Evolutionary conservation across 2,888 invertebrate species (phyloP).

Genomic region (Caprella mutica): DNA sequence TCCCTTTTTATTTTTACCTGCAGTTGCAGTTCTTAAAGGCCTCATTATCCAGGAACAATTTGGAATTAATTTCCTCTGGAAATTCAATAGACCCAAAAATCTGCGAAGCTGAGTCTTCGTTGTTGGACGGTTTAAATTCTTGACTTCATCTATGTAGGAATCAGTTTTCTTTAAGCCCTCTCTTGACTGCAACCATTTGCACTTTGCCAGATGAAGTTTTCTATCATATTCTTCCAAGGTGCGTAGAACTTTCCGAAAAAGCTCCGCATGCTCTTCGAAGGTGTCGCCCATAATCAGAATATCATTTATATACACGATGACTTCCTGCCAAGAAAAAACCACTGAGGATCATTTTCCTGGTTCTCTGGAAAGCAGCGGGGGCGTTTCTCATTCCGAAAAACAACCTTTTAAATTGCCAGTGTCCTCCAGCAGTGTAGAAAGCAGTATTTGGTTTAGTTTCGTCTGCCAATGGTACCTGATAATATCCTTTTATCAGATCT

Average conservation of each 20-base stretch:
- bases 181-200: not conserved
- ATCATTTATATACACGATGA: not conserved
- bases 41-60: not conserved
- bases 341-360: not conserved
- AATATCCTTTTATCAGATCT: not conserved
- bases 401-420: not conserved
- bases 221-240: not conserved
- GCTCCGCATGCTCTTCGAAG: not conserved
- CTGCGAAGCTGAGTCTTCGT: not conserved
- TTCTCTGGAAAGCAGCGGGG: not conserved
- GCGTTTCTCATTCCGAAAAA: not conserved
- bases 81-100: not conserved
- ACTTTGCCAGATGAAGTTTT: not conserved
- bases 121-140: not conserved
- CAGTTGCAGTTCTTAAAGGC: not conserved
- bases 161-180: not conserved
- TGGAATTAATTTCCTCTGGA: not conserved
- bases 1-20: too few relatives aligned
- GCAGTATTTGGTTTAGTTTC: not conserved
- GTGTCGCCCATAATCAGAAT: not conserved
- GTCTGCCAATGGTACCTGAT: not conserved
- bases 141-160: not conserved
- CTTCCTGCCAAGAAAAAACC: not conserved
- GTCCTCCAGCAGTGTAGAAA: not conserved
- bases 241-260: not conserved